Conservation (phyloP, 1,140 invertebrate species). For the Neuroterus valhalla region DNA sequence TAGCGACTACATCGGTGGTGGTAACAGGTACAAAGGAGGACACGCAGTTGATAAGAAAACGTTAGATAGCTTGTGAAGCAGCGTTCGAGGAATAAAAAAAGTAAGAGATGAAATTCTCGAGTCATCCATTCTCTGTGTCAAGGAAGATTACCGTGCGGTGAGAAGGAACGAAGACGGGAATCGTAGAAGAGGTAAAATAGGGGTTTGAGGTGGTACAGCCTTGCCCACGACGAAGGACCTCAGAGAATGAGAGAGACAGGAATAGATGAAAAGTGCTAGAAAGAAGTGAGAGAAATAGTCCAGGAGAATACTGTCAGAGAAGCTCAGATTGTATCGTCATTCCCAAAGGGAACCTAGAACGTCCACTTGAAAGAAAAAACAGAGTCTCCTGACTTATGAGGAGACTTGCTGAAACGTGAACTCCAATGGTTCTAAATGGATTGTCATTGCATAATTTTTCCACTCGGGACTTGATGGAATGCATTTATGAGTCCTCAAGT, state of each 20-base stretch:
- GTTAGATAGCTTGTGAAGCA: not conserved
- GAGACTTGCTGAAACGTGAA: not conserved
- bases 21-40: constrained; percentile 13
- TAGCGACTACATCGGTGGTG: not conserved
- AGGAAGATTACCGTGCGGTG: constrained; percentile 59
- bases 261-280: not conserved
- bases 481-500: too few species aligned
- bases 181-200: constrained; percentile 42
- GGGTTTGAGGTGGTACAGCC: not conserved
- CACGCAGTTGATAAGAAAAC: constrained; percentile 35
- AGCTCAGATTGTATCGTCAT: constrained; percentile 61
- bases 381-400: constrained; percentile 39
- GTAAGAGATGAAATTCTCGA: constrained; percentile 59
- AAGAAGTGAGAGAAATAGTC: constrained; percentile 32
- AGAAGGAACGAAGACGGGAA: constrained; percentile 46
- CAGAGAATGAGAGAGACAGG: not conserved
- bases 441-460: not conserved
- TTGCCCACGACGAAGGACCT: not conserved
- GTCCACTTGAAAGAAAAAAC: constrained; percentile 54
- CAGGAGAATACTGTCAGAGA: constrained; percentile 54
- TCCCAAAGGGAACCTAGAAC: constrained; percentile 55
- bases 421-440: not conserved
- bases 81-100: constrained; percentile 31
- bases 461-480: not conserved
- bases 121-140: constrained; percentile 64